Conservation (phyloP, 2,888 invertebrate species). For the Euzetes globulus region DNA sequence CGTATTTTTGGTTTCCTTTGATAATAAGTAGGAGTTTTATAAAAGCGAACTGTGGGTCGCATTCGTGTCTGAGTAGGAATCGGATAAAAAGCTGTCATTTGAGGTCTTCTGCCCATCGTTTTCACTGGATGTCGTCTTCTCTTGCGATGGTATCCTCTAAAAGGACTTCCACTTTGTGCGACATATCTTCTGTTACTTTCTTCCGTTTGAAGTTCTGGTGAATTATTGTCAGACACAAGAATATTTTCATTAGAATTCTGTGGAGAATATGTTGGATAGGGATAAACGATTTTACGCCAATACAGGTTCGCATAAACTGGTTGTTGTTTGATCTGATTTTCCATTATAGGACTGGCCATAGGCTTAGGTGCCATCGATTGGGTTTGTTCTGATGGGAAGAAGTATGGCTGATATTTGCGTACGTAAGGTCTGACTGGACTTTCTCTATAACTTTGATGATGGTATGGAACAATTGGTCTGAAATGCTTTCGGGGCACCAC, state of each 20-base stretch:
- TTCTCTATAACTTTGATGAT: neutral
- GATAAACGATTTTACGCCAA: slow-evolving; percentile 22
- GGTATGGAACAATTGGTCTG: neutral
- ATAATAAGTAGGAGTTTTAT: neutral
- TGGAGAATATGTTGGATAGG: neutral
- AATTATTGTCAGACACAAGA: neutral
- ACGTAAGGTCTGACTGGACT: neutral
- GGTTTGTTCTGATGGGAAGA: neutral
- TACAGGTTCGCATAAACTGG: slow-evolving; percentile 12
- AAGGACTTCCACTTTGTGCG: neutral
- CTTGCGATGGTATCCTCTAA: neutral
- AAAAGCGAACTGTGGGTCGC: neutral
- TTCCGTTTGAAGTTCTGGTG: neutral
- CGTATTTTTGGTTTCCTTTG: neutral
- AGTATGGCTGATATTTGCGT: neutral
- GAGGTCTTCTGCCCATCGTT: neutral
- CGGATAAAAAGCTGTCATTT: neutral
- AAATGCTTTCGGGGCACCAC: neutral
- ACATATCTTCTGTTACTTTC: neutral
- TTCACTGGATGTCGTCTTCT: neutral
- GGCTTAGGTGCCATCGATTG: neutral
- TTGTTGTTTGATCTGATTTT: neutral
- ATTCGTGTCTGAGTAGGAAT: neutral
- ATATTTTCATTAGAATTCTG: neutral
- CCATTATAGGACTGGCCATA: neutral